Percentiles rank a stretch among this genome's conserved stretches.
These are phyloP conservation scores for Trichacis sp. DNA, from an alignment of 2,888 invertebrate genomes.

Conservation along the genomic window DNA sequence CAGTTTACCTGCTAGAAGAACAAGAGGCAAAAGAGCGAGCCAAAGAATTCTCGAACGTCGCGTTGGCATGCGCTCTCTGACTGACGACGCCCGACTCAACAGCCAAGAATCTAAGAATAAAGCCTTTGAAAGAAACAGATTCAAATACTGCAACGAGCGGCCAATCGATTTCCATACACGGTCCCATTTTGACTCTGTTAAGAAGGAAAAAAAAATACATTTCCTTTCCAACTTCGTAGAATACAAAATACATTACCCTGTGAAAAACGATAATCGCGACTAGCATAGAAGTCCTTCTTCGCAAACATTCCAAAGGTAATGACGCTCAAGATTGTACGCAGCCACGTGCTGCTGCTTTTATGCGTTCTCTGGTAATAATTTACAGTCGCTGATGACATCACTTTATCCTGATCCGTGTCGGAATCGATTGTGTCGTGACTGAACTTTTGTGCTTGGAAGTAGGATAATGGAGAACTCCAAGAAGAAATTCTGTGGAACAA, in stretches of 20 bases:
- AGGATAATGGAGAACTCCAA: conserved; percentile 24
- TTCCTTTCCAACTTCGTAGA: no score
- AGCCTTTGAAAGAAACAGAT: conserved; percentile 56
- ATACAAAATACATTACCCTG: conserved; percentile 47
- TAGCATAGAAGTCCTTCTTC: conserved; percentile 45
- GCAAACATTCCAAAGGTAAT: conserved; percentile 48
- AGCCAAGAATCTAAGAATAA: conserved; percentile 63
- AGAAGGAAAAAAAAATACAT: conserved; percentile 6
- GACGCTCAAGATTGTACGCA: conserved; percentile 49
- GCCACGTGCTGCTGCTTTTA: no score
- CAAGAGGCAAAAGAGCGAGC: conserved; percentile 71
- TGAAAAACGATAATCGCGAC: conserved; percentile 52
- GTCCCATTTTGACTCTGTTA: conserved; percentile 57
- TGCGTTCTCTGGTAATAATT: no score
- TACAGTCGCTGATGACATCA: no score
- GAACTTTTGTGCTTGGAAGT: background rate
- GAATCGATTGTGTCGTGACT: conserved; percentile 51
- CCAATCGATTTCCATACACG: conserved; percentile 48
- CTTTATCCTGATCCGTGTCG: conserved; percentile 57
- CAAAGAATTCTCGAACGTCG: conserved; percentile 55
- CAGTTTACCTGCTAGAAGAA: conserved; percentile 73
- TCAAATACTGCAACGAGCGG: conserved; percentile 51
- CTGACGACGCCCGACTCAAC: conserved; percentile 53
- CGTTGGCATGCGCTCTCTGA: conserved; percentile 48
- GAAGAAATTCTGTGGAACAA: conserved; percentile 9